These are phyloP conservation scores for Hirtodrosophila cameraria DNA, from an alignment of 2,888 invertebrate species.

Conservation along the genomic window DNA sequence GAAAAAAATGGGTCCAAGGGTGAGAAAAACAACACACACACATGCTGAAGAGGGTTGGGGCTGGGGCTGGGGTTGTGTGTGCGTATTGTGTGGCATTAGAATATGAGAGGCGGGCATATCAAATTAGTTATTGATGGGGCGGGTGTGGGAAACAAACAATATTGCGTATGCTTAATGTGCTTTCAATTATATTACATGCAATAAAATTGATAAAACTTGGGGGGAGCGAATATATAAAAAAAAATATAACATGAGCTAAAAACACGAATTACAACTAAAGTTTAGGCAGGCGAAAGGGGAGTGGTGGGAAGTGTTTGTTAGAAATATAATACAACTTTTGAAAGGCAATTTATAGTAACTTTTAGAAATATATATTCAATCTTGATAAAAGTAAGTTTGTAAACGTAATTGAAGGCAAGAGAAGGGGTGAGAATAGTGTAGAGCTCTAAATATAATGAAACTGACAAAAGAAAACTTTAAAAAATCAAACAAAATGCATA, in stretches of 20 bases:
- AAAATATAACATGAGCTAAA: neutral
- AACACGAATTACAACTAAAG: neutral
- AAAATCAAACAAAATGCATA: too few relatives aligned
- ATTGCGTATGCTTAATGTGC: constrained; percentile 48
- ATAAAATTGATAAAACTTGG: constrained; percentile 5
- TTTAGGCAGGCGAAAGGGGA: too few relatives aligned
- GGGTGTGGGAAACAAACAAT: constrained; percentile 16
- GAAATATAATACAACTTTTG: too few relatives aligned
- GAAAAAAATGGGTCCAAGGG: constrained; percentile 28
- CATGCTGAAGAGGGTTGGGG: neutral
- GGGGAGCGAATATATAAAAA: constrained; percentile 16
- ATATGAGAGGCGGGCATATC: constrained; percentile 16
- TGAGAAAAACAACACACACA: constrained; percentile 40
- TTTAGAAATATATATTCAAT: too few relatives aligned
- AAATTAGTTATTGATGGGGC: constrained; percentile 56
- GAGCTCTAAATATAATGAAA: too few relatives aligned
- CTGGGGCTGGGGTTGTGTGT: neutral
- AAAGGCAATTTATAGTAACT: too few relatives aligned
- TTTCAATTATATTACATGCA: constrained; percentile 32
- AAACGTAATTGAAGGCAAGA: too few relatives aligned
- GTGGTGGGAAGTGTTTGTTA: too few relatives aligned
- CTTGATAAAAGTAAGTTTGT: too few relatives aligned
- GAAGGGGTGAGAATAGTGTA: too few relatives aligned
- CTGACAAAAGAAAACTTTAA: too few relatives aligned
- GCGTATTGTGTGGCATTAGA: constrained; percentile 13